Evolutionary conservation across 2,113 vertebrate species (phyloP).

Genomic region (Daphoenositta chrysoptera): DNA sequence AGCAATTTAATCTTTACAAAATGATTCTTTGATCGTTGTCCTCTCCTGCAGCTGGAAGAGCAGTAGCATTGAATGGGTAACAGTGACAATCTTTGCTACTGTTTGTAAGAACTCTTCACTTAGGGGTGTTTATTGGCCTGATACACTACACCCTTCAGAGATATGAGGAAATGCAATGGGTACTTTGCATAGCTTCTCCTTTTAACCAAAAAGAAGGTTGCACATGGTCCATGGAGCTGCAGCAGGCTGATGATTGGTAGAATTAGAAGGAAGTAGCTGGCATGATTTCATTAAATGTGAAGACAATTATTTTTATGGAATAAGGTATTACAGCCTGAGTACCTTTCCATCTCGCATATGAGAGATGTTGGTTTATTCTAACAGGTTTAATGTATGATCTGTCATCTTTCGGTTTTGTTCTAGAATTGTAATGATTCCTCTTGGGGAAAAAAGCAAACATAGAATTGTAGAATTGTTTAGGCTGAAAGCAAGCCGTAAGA

Average conservation of each 20-base stretch:
- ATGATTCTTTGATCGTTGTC: not conserved
- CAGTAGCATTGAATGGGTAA: not conserved
- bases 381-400: not conserved
- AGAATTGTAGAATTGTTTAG: not conserved
- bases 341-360: not conserved
- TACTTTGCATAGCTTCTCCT: not conserved
- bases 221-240: not conserved
- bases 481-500: not conserved
- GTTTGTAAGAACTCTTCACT: not conserved
- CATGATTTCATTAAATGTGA: not conserved
- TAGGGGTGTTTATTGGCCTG: not conserved
- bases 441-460: not conserved
- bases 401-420: not conserved
- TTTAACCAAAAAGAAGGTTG: not conserved
- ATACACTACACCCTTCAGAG: not conserved
- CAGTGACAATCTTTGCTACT: not conserved
- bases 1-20: not conserved
- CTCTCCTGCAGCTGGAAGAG: not conserved
- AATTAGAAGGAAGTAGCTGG: not conserved
- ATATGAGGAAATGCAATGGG: not conserved
- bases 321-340: not conserved
- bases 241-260: not conserved
- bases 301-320: not conserved
- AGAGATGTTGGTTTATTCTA: not conserved
- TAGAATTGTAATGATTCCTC: not conserved